Base-by-base conservation (phyloP, 2,888 invertebrate species). In the Yponomeuta evonymella region DNA sequence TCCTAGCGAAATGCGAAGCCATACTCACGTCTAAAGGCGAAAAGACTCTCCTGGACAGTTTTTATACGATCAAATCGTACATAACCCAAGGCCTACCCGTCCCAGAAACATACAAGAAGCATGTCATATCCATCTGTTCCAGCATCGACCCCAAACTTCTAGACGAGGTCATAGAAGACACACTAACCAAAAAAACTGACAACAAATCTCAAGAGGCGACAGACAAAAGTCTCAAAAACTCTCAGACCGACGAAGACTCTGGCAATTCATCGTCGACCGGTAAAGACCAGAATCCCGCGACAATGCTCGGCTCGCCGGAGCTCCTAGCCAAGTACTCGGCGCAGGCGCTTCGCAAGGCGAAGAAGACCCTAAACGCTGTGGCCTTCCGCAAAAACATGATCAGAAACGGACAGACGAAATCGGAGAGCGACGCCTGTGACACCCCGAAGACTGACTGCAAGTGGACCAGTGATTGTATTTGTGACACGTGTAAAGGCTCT, bases 381-480 rank as follows among this genome's bases (percentile, higher is more conserved):
- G 90, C 90, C 0, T 90, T 91, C 70, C 82, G 85, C 0, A 88
- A 87, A 15, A 63, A 64, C 62, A 84, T 89, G 71, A 80, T 83
- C 12, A 74, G 85, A 0, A 89, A 86, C 9, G 88, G 87, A 0
- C 88, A 88, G 12, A 85, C 83, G 0, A 90, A 90, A 23, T 87
- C 87, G 0, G 90, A 90, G 2, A 84, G 85, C 1, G 91, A 91
- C 2, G 83, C 84, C 0, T 90, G 89, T n/a, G 90, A 89, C 63
- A 88, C 86, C 0, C 89, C 89, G 0, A 87, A 86, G 65, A 84
- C 77, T 0, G 89, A 88, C 8, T 92, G 91, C 73, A 90, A 91
- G 67, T 90, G 88, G 84, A 91, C 92, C 0, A 90, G 83, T 3
- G 91, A 92, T 23, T 91, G 91, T 69, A 77, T 82, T 0, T 91